Conservation (phyloP, 1,140 invertebrate genomes). For the Orius insidiosus region DNA sequence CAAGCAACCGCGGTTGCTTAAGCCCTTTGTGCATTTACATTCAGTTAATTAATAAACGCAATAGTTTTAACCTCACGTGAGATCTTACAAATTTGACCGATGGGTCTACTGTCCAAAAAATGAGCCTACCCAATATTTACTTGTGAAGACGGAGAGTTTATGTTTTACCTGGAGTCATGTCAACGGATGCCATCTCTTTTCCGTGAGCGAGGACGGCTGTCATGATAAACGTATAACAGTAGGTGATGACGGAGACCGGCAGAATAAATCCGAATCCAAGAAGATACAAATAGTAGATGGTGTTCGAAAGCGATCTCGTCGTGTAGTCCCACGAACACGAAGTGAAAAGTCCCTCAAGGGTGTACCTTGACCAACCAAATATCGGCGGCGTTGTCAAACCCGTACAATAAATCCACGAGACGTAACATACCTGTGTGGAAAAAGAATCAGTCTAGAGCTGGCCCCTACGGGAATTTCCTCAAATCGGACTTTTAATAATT, state of each 20-base stretch:
- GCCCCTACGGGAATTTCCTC: too few species aligned
- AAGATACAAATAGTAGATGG: conserved; percentile 31
- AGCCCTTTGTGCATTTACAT: too few species aligned
- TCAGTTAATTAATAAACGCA: too few species aligned
- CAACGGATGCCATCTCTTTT: conserved; percentile 26
- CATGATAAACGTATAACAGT: conserved; percentile 32
- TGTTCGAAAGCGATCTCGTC: conserved; percentile 25
- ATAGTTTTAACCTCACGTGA: too few species aligned
- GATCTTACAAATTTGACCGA: too few species aligned
- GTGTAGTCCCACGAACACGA: conserved; percentile 39
- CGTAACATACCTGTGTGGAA: conserved; percentile 27
- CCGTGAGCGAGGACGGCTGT: conserved; percentile 25
- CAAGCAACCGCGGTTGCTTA: too few species aligned
- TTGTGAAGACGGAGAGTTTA: too few species aligned
- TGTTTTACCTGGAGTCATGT: conserved; percentile 16
- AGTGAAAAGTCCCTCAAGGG: conserved; percentile 32
- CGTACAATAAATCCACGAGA: conserved; percentile 33
- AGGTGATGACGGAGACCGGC: conserved; percentile 29
- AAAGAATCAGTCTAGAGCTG: too few species aligned
- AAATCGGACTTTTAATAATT: too few species aligned
- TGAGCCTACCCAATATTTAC: too few species aligned
- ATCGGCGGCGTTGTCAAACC: conserved; percentile 30
- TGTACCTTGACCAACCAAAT: conserved; percentile 34
- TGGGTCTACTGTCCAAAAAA: too few species aligned
- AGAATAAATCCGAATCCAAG: conserved; percentile 32